A percentile compares a stretch with the other conserved stretches of the same genome.
Evolutionary conservation across 2,797 vertebrate species (phyloP).

Genomic region (Sandelia bainsii): DNA sequence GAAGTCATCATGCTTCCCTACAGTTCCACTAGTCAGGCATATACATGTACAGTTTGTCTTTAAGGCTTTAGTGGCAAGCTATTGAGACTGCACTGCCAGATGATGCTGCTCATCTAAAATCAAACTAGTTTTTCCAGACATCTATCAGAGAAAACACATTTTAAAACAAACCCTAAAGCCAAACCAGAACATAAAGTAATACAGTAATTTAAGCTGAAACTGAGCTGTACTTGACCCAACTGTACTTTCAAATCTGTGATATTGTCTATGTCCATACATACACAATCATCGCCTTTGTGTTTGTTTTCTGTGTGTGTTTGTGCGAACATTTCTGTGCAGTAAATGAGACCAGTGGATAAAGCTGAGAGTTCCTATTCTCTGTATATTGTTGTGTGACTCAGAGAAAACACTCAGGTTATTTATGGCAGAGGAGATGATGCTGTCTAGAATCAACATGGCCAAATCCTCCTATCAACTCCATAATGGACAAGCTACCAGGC

Average conservation of each 20-base stretch:
- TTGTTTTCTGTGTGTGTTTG: conserved; percentile 26
- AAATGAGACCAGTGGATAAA: conserved; percentile 66
- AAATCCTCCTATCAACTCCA: conserved; percentile 84
- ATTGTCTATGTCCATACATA: conserved; percentile 45
- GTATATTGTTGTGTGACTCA: conserved; percentile 75
- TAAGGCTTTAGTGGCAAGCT: conserved; percentile 64
- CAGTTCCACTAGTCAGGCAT: conserved; percentile 50
- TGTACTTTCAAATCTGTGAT: conserved; percentile 64
- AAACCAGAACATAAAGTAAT: conserved; percentile 44
- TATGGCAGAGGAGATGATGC: conserved; percentile 74
- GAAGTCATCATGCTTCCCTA: conserved; percentile 60
- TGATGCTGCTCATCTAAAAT: conserved; percentile 72
- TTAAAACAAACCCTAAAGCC: conserved; percentile 40
- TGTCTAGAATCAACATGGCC: conserved; percentile 83
- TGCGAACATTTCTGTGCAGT: conserved; percentile 44
- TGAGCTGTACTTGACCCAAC: conserved; percentile 28
- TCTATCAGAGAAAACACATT: conserved; percentile 53
- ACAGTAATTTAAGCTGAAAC: conserved; percentile 53
- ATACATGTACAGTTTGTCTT: conserved; percentile 35
- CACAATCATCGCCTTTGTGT: conserved; percentile 47
- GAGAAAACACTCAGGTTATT: conserved; percentile 78
- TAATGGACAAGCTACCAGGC: conserved; percentile 82
- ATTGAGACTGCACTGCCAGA: conserved; percentile 53
- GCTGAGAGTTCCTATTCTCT: conserved; percentile 68
- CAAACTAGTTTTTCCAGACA: conserved; percentile 49